A percentile compares a stretch with the other conserved stretches of the same genome.
phyloP scores from a whole-genome alignment of 1,140 invertebrate species.

The Telenomus remus region DNA sequence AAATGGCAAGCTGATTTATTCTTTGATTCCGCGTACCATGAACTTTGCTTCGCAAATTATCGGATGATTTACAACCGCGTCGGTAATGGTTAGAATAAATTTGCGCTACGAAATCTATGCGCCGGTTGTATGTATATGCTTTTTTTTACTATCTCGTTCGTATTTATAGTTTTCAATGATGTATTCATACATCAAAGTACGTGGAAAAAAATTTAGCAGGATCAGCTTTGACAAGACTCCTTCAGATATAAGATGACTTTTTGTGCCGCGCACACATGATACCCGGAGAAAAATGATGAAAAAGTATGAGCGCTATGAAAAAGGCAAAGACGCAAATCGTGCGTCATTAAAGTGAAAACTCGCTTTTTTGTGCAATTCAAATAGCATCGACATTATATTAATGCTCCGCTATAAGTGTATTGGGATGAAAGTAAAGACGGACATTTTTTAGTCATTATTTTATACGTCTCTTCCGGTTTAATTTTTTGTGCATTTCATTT shows the following conservation, averaged over 20 bases:
- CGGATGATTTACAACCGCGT: background rate
- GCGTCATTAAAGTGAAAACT: slow-evolving; percentile 39
- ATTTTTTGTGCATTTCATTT: no score
- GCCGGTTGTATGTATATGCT: slow-evolving; percentile 1
- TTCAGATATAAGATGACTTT: slow-evolving; percentile 26
- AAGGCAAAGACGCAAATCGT: slow-evolving; percentile 29
- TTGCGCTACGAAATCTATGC: background rate
- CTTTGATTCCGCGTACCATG: no score
- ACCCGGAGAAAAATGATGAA: slow-evolving; percentile 4
- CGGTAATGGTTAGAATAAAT: background rate
- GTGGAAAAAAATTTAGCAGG: slow-evolving; percentile 10
- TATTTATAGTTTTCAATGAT: slow-evolving; percentile 23
- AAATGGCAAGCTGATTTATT: no score
- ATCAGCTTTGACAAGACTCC: slow-evolving; percentile 17
- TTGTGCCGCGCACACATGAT: slow-evolving; percentile 5
- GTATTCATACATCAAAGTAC: slow-evolving; percentile 17
- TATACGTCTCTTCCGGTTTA: no score
- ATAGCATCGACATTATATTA: slow-evolving; percentile 25
- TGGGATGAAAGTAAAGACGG: slow-evolving; percentile 12
- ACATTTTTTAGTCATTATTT: no score
- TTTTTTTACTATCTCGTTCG: slow-evolving; percentile 15
- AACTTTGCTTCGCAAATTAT: no score
- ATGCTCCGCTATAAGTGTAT: slow-evolving; percentile 20
- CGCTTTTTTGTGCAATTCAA: slow-evolving; percentile 41
- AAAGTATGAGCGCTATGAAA: slow-evolving; percentile 16